A percentile compares a stretch with the other conserved stretches of the same genome.
These are phyloP conservation scores for Gymnocheta viridis DNA, from an alignment of 2,888 invertebrate genomes.

Conservation along the genomic window DNA sequence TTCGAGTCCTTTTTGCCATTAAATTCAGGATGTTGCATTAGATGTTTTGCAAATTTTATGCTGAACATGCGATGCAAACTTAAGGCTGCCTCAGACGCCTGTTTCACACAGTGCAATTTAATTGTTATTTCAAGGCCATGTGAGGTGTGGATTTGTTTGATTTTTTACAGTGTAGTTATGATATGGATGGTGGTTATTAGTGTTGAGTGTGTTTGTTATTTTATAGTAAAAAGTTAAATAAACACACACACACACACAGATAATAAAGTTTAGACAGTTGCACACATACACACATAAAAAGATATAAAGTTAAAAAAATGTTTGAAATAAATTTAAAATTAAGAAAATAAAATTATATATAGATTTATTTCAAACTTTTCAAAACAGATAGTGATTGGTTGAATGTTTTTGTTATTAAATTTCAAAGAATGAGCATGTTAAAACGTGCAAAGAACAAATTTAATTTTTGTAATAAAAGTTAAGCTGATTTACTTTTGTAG, in stretches of 20 bases:
- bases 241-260: constrained; percentile 37
- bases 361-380: background rate
- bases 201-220: constrained; percentile 64
- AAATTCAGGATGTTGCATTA: constrained; percentile 62
- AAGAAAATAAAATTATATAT: constrained; percentile 1
- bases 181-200: constrained; percentile 69
- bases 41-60: constrained; percentile 66
- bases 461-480: constrained; percentile 1
- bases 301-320: constrained; percentile 52
- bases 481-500: background rate
- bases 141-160: constrained; percentile 48
- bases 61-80: constrained; percentile 89
- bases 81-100: constrained; percentile 87
- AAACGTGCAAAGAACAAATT: constrained; percentile 58
- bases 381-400: constrained; percentile 3
- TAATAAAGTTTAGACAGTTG: constrained; percentile 34
- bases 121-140: constrained; percentile 53
- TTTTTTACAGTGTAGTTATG: constrained; percentile 64
- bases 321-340: constrained; percentile 34
- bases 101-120: constrained; percentile 73
- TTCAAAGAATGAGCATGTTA: constrained; percentile 57
- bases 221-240: constrained; percentile 41
- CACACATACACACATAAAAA: constrained; percentile 63
- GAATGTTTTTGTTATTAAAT: constrained; percentile 6
- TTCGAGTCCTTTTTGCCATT: constrained; percentile 64